Evolutionary conservation across 2,888 invertebrate genomes (phyloP).

Genomic region (Drosophila ochracea): DNA sequence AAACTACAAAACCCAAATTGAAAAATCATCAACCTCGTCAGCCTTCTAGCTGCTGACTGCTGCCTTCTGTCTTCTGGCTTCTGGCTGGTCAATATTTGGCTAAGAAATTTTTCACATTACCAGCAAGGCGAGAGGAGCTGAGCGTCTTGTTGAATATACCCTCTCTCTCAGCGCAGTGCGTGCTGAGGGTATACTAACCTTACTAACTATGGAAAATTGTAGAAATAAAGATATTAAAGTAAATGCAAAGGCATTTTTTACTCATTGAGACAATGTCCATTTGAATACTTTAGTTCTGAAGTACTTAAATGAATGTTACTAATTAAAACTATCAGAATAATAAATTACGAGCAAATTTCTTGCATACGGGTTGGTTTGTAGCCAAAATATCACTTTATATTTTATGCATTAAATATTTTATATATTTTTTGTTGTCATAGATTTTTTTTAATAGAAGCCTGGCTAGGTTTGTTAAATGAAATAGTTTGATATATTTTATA

Average conservation of each 20-base stretch:
- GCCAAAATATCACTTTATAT: neutral
- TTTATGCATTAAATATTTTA: neutral
- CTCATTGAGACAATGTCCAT: neutral
- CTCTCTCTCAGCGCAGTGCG: neutral
- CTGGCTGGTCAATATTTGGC: conserved; percentile 80
- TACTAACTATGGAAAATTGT: neutral
- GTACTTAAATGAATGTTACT: neutral
- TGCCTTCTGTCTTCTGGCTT: conserved; percentile 24
- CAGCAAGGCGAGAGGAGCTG: conserved; percentile 62
- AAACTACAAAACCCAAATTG: conserved; percentile 81
- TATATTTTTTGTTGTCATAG: neutral
- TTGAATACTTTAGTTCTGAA: neutral
- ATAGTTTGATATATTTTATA: neutral
- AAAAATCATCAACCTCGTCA: conserved; percentile 76
- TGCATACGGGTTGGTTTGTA: neutral
- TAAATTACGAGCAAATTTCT: neutral
- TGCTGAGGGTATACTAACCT: neutral
- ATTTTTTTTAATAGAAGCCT: neutral
- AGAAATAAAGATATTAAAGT: neutral
- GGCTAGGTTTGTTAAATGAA: neutral
- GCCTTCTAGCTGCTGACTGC: conserved; percentile 37
- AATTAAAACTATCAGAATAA: neutral
- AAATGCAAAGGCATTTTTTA: neutral
- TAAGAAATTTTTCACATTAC: conserved; percentile 83
- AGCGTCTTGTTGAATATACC: conserved; percentile 51